Base-by-base conservation (phyloP, 2,888 invertebrate species). In the Melipona beecheii region DNA sequence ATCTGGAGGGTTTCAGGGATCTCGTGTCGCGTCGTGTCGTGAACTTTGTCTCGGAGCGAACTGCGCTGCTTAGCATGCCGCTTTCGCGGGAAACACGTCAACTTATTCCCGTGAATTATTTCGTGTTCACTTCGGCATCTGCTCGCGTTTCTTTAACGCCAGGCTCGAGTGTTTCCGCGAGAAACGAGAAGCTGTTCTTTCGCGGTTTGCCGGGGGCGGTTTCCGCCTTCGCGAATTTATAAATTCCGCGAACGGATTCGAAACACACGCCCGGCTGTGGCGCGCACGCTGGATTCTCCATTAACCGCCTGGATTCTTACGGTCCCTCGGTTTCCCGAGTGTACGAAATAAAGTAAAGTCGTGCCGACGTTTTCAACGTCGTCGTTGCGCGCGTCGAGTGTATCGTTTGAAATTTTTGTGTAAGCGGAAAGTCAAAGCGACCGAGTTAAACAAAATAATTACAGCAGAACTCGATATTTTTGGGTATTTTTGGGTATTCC, bases 41-140 rank as follows among this genome's bases (percentile, higher is more conserved):
- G 21, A 64, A 36, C 65, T 66, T 50, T n/a, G 56, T 76, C 24
- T 36, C 17, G 27, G 27, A 27, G 27, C 27, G 27, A 27, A 27
- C 27, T 4, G 31, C n/a, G 9, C 49, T 69, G 62, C n/a, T 76
- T 69, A 11, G 36, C 52, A 62, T 52, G 52, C 54, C 36, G 11
- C 43, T 50, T 27, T 31, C 60, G 49, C 69, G 31, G 43, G 56
- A 78, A 66, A 71, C 58, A 66, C 24, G 66, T 77, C 78, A 81
- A 71, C 65, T 71, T 71, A 81, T 78, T 66, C 24, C 71, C 70
- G 36, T 62, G 69, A 70, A 69, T 81, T 79, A 79, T 79, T 81
- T 81, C 80, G 64, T 81, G 56, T 79, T 73, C 70, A 79, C 69
- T 73, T 58, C 50, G 54, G 17, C 68, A 69, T 81, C 81, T 73